phyloP scores from a whole-genome alignment of 2,797 vertebrate species.

The Brachyrhaphis roseni region DNA sequence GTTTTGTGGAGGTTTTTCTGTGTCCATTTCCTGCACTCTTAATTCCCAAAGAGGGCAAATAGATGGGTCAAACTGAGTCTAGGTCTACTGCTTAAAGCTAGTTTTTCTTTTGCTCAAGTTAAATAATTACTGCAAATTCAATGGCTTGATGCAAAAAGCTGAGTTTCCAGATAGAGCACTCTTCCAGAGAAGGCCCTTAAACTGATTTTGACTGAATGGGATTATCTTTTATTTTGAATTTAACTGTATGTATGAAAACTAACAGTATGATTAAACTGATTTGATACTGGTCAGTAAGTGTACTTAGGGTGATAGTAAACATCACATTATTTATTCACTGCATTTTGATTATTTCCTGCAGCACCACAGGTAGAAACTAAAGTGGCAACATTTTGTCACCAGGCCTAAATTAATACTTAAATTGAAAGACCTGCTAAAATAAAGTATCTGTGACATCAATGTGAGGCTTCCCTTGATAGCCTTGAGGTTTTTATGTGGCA shows the following conservation, averaged over 20 bases:
- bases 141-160: background rate
- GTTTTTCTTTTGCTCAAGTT: background rate
- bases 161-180: background rate
- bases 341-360: slow-evolving; percentile 1
- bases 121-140: background rate
- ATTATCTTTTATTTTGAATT: background rate
- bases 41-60: background rate
- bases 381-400: slow-evolving; percentile 9
- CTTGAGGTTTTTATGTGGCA: slow-evolving; percentile 58
- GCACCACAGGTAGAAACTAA: background rate
- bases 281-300: slow-evolving; percentile 34
- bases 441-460: slow-evolving; percentile 50
- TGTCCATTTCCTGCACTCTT: background rate
- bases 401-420: slow-evolving; percentile 14
- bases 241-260: background rate
- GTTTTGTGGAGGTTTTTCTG: background rate
- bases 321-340: slow-evolving; percentile 22
- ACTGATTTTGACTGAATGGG: background rate
- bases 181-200: background rate
- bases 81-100: background rate
- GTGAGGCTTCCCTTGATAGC: slow-evolving; percentile 40
- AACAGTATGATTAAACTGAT: background rate
- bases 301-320: slow-evolving; percentile 25
- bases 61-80: background rate
- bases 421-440: slow-evolving; percentile 15